A percentile compares a stretch with the other conserved stretches of the same genome.
Conservation (phyloP, 1,140 invertebrate genomes). For the Drosophila kurseongensis region DNA sequence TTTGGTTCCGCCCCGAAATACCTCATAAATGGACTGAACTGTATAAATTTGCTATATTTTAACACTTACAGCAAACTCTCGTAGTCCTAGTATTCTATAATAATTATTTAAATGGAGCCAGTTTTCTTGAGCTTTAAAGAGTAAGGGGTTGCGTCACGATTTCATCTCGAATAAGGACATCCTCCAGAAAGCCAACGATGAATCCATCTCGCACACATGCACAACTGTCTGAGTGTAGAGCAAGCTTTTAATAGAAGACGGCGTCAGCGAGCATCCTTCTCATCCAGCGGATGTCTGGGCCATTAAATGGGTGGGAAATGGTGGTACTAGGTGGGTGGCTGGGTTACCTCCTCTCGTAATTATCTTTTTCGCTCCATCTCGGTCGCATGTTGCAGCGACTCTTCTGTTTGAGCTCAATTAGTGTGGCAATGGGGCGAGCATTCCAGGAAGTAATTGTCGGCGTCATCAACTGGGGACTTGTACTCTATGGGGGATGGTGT, state of each 20-base stretch:
- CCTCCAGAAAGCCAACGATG: slow-evolving; percentile 1
- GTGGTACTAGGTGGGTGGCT: slow-evolving; percentile 2
- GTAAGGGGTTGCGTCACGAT: slow-evolving; percentile 9
- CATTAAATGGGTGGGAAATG: neutral
- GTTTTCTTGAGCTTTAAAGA: slow-evolving; percentile 8
- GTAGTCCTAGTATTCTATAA: too few species aligned
- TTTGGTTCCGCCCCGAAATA: too few species aligned
- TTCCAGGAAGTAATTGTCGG: slow-evolving; percentile 40
- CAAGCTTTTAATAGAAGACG: slow-evolving; percentile 49
- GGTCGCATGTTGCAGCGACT: slow-evolving; percentile 36
- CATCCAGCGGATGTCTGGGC: slow-evolving; percentile 27
- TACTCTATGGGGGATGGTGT: slow-evolving; percentile 7
- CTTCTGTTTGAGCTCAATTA: slow-evolving; percentile 40
- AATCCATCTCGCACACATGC: slow-evolving; percentile 10
- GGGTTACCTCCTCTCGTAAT: slow-evolving; percentile 31
- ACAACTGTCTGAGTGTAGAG: slow-evolving; percentile 20
- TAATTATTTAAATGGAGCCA: neutral
- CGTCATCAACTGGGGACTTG: slow-evolving; percentile 26
- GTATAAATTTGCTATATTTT: too few species aligned
- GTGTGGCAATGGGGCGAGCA: slow-evolving; percentile 38
- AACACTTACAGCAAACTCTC: too few species aligned
- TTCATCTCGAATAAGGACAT: slow-evolving; percentile 31
- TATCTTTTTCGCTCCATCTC: slow-evolving; percentile 26
- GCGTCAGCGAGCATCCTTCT: slow-evolving; percentile 41
- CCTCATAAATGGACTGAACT: too few species aligned